These are phyloP conservation scores for Muscidifurax raptorellus DNA, from an alignment of 1,140 invertebrate genomes.

Conservation along the genomic window DNA sequence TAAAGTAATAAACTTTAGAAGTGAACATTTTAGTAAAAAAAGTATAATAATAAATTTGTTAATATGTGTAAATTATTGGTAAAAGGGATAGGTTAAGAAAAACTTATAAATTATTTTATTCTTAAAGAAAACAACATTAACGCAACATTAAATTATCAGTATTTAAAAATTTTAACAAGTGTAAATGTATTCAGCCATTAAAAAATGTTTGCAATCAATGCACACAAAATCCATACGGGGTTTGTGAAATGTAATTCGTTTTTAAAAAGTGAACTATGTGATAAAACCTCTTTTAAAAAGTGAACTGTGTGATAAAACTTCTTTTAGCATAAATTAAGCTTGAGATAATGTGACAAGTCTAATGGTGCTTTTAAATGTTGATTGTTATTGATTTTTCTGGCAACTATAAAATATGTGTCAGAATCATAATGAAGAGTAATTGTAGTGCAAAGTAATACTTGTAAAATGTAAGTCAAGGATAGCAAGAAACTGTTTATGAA, in stretches of 20 bases:
- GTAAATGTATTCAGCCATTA: background rate
- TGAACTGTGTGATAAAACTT: background rate
- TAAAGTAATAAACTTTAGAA: background rate
- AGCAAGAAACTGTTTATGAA: background rate
- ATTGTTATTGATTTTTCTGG: background rate
- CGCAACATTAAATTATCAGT: too few relatives aligned
- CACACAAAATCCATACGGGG: background rate
- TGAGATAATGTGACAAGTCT: background rate
- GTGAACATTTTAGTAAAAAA: background rate
- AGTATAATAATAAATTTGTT: slow-evolving; percentile 1
- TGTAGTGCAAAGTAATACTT: background rate
- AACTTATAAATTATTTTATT: background rate
- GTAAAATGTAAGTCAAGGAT: background rate
- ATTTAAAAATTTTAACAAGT: background rate
- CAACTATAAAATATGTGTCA: background rate
- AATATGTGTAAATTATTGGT: slow-evolving; percentile 7
- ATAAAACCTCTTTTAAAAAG: background rate
- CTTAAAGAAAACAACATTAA: too few relatives aligned
- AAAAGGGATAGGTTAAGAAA: background rate
- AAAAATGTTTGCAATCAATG: background rate
- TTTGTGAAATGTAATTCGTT: background rate
- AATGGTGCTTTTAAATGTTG: background rate
- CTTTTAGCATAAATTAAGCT: background rate
- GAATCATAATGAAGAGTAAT: background rate
- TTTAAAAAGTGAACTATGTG: background rate